Evolutionary conservation across 2,888 invertebrate species (phyloP), one percentile per base, ranked within the genome.

Genomic region (Liposcelis brunnea): DNA sequence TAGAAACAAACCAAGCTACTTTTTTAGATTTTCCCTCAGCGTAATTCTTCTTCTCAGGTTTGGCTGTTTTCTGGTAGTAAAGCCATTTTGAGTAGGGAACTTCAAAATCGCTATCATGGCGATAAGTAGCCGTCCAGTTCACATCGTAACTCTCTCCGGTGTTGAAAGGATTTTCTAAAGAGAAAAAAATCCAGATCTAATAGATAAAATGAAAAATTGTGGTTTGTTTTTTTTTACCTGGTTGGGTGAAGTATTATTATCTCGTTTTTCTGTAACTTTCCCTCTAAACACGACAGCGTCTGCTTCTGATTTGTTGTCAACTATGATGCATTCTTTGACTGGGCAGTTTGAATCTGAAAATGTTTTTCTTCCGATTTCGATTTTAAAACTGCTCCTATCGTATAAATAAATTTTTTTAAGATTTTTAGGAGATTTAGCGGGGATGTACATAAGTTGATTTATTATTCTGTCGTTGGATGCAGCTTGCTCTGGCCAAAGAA

Each of bases 101-200:
- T 4, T 26, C 26, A 8, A 4, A 6, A 51, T 78, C 77, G 2
- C 77, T 67, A 49, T 73, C 70, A 56, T 63, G 67, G 47, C 70
- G 62, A 56, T 74, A 78, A 2, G 71, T 71, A 76, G 78, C 77
- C 0, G 77, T 75, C 77, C 78, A 78, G 56, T 78, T 78, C 54
- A 78, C 81, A 2, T 79, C 74, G 56, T 78, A 74, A 8, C n/a
- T 2, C 3, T 71, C 71, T 78, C 72, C 53, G 79, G 77, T 44
- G 80, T 69, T 57, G 48, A 87, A 84, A 2, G 94, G 94, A 61
- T 91, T 91, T 62, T 94, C 94, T 52, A 94, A 66, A 63, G 87
- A 80, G 65, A 90, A 94, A 49, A 93, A 68, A 60, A 91, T 81
- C 85, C 89, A 91, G 43, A 90, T 72, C 71, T 77, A 60, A 12